Percentiles rank a stretch among this genome's conserved stretches.
These are phyloP conservation scores for Ooceraea biroi DNA, from an alignment of 1,140 invertebrate species.

Conservation along the genomic window DNA sequence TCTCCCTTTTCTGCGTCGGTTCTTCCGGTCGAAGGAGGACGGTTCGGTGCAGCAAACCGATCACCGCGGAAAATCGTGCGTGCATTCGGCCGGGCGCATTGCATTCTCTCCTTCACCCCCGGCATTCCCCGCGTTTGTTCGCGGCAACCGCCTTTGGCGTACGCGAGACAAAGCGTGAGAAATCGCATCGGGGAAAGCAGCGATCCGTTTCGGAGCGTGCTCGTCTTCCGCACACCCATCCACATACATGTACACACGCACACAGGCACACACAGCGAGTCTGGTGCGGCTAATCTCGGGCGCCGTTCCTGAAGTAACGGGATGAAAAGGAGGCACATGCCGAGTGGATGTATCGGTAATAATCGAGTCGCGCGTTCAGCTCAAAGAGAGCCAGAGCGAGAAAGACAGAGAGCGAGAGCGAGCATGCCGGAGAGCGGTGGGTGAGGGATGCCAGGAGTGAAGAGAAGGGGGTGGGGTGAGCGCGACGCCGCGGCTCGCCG, in stretches of 20 bases:
- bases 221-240: constrained; percentile 56
- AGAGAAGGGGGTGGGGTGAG: constrained; percentile 24
- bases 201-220: constrained; percentile 56
- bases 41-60: constrained; percentile 1
- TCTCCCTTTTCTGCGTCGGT: not conserved
- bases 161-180: constrained; percentile 59
- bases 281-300: constrained; percentile 73
- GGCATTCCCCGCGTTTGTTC: constrained; percentile 34
- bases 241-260: constrained; percentile 46
- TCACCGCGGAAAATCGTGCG: constrained; percentile 14
- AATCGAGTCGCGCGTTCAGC: constrained; percentile 75
- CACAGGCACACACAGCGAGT: constrained; percentile 20
- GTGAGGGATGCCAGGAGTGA: not conserved
- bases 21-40: not conserved
- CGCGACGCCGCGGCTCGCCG: constrained; percentile 47
- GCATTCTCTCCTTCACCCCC: constrained; percentile 1
- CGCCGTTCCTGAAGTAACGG: constrained; percentile 68
- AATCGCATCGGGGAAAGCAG: constrained; percentile 55
- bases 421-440: not conserved
- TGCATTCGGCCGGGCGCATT: constrained; percentile 27
- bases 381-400: constrained; percentile 49
- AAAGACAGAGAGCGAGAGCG: constrained; percentile 58
- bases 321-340: constrained; percentile 77
- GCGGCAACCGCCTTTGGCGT: constrained; percentile 35
- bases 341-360: constrained; percentile 82